phyloP scores from a whole-genome alignment of 2,797 vertebrate species.

The Acrossocheilus fasciatus region DNA sequence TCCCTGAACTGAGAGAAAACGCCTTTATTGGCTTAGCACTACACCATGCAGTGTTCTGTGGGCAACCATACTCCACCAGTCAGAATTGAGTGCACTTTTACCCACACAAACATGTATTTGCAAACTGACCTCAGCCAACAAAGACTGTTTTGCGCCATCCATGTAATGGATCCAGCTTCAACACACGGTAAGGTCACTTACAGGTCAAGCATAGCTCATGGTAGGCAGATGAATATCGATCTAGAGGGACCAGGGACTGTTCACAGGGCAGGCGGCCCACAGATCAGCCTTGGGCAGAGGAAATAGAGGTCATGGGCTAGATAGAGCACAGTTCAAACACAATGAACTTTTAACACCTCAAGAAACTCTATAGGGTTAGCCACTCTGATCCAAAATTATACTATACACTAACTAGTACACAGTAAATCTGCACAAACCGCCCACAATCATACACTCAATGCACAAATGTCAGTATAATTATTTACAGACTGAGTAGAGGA shows the following conservation, averaged over 20 bases:
- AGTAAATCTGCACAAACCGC: not conserved
- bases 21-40: constrained; percentile 1
- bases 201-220: constrained; percentile 77
- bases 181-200: constrained; percentile 74
- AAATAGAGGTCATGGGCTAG: constrained; percentile 72
- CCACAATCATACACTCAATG: not conserved
- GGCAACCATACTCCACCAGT: constrained; percentile 16
- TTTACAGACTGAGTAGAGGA: not conserved
- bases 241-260: constrained; percentile 72
- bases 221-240: constrained; percentile 81
- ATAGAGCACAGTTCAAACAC: constrained; percentile 37
- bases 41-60: not conserved
- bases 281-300: constrained; percentile 79
- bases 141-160: constrained; percentile 65
- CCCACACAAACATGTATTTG: constrained; percentile 32
- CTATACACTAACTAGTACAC: not conserved
- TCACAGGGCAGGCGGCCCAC: constrained; percentile 75
- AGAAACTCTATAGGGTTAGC: constrained; percentile 10
- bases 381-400: constrained; percentile 19
- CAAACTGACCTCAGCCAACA: constrained; percentile 32
- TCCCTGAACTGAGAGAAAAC: constrained; percentile 20
- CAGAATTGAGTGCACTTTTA: constrained; percentile 29
- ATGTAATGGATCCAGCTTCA: constrained; percentile 64
- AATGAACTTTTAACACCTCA: constrained; percentile 41
- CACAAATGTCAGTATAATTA: constrained; percentile 8